Evolutionary conservation across 1,140 invertebrate genomes (phyloP), one percentile per base, ranked within the genome.

Genomic region (Asbolus verrucosus): DNA sequence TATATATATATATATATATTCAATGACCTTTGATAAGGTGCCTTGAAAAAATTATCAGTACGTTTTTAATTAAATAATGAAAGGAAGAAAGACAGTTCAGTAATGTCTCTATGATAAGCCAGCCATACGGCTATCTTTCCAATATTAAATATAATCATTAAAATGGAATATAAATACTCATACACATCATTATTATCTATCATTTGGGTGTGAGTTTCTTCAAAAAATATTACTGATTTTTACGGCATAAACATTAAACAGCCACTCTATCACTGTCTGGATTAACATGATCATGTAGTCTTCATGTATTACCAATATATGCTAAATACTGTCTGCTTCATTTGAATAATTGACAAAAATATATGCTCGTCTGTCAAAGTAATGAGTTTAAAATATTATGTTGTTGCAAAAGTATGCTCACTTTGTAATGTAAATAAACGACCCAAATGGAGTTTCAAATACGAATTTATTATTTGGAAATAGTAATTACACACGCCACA

Each of bases 331-430:
- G 61, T 63, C 61, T 63, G n/a, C 14, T 39, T 63, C 61, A 63
- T 63, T 63, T 63, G 61, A 63, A 63, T 63, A 63, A 63, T 63
- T 63, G 61, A 63, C 61, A 21, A 41, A 38, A 63, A 41, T 39
- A 41, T 63, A 63, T 39, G 39, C 33, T 11, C 39, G 36, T 63
- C 61, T 21, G 46, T 54, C 46, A 63, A 41, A 19, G 31, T n/a
- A 16, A 63, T 39, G 33, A 63, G 39, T 63, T 63, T 27, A 39
- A 63, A 63, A 38, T 63, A 27, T n/a, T 63, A 63, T 63, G 60
- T 19, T 63, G 60, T 63, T 39, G 60, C 15, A 16, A 63, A 63
- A 24, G 60, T 19, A 2, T 50, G 9, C 27, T 21, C 27, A 24
- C 13, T 63, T 63, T 63, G 61, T 63, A 27, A 63, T 63, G 61